Base-by-base conservation (phyloP, 2,888 invertebrate genomes). In the Hyposoter dolosus region DNA sequence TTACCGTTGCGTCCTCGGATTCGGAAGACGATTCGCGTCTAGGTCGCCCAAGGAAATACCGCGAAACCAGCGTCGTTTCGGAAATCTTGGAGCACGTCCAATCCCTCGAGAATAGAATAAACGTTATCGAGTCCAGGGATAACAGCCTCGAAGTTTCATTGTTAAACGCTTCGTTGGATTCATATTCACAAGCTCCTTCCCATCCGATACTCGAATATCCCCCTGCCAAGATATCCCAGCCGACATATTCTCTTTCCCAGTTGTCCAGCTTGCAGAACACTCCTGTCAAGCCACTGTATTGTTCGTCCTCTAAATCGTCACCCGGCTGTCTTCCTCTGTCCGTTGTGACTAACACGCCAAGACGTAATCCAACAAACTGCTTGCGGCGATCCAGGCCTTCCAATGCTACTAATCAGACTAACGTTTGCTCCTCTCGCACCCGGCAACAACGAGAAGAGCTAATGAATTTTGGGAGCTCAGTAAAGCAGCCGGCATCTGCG, bases 11-110 rank as follows among this genome's bases (percentile, higher is more conserved):
- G 88, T 91, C 92, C 7, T 95, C 93, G n/a, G 96, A 95, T 40
- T 95, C 96, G 0, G 95, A 96, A 4, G 95, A 95, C 15, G 90
- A 90, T 68, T 89, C 88, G 4, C 76, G 83, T 12, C 63, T 78
- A 56, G 84, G 47, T 12, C 80, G 63, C 4, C 80, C 86, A 68
- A 40, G 77, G n/a, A 82, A 87, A 28, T 88, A 82, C 66, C 88
- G 79, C 12, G 90, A 94, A 75, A 89, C 92, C 82, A 95, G 95
- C 63, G 95, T 96, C 89, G 95, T 97, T 65, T 96, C 96, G 71
- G 95, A 95, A 89, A 95, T 96, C 88, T 96, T 97, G 63, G 95
- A 95, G 66, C 96, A 96, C 85, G 95, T 97, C 53, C 96, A 95
- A 92, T 94, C 95, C 71, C 95, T 96, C 71, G 95, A 95, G 90